Percentiles rank a stretch among this genome's conserved stretches.
These are phyloP conservation scores for Trachurus trachurus DNA, from an alignment of 2,797 vertebrate species.

Conservation along the genomic window DNA sequence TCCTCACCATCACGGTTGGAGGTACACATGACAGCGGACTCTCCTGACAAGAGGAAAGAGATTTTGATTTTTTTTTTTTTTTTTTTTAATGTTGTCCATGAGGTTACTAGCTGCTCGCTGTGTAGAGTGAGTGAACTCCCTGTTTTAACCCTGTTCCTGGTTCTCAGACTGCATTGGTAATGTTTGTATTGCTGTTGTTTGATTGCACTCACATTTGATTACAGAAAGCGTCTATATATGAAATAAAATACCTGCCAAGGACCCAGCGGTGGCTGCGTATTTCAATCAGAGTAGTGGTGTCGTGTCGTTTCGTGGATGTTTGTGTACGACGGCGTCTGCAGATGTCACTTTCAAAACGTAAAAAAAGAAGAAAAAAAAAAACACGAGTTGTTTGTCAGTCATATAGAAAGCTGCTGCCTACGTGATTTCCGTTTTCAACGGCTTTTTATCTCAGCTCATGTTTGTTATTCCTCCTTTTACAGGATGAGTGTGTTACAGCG, in stretches of 20 bases:
- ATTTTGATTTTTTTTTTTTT: slow-evolving; percentile 31
- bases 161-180: slow-evolving; percentile 91
- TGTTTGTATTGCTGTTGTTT: slow-evolving; percentile 96
- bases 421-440: neutral
- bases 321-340: neutral
- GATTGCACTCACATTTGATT: slow-evolving; percentile 91
- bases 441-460: neutral
- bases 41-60: slow-evolving; percentile 57
- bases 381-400: neutral
- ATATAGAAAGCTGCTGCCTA: slow-evolving; percentile 16
- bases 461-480: slow-evolving; percentile 2
- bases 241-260: slow-evolving; percentile 87
- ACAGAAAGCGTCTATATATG: slow-evolving; percentile 88
- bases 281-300: slow-evolving; percentile 54
- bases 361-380: neutral
- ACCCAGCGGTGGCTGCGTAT: slow-evolving; percentile 72
- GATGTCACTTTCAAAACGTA: neutral
- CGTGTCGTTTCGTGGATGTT: slow-evolving; percentile 2
- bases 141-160: slow-evolving; percentile 83
- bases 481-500: neutral
- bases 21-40: slow-evolving; percentile 63
- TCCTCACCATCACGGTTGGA: slow-evolving; percentile 49
- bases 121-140: slow-evolving; percentile 82
- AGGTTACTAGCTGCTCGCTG: slow-evolving; percentile 82
- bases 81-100: slow-evolving; percentile 79